Conservation (phyloP, 2,888 invertebrate genomes). For the Idaea straminata region DNA sequence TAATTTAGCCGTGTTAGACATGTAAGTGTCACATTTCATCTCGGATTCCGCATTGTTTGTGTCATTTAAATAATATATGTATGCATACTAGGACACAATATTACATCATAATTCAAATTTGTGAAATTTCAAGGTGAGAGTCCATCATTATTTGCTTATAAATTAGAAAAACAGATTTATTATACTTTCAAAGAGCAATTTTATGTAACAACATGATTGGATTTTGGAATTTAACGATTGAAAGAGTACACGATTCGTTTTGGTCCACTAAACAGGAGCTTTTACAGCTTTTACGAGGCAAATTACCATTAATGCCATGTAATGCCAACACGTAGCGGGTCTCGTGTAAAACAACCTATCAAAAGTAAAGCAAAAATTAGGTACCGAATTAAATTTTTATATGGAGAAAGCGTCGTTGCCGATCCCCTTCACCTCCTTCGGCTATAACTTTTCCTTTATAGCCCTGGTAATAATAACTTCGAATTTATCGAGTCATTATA, state of each 20-base stretch:
- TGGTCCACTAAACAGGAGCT: conserved; percentile 3
- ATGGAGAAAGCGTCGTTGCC: conserved; percentile 33
- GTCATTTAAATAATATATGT: neutral
- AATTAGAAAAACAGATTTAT: neutral
- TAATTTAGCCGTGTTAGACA: conserved; percentile 15
- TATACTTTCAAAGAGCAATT: conserved; percentile 3
- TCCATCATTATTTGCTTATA: neutral
- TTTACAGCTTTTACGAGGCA: conserved; percentile 20
- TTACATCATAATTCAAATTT: conserved; percentile 10
- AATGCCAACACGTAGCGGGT: conserved; percentile 24
- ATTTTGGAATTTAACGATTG: conserved; percentile 2
- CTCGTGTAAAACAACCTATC: conserved; percentile 41
- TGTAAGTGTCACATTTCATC: conserved; percentile 18
- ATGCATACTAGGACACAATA: conserved; percentile 6
- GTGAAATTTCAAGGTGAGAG: conserved; percentile 10
- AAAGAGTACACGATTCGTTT: neutral
- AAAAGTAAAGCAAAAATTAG: conserved; percentile 46
- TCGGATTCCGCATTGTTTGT: conserved; percentile 17
- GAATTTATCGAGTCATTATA: conserved; percentile 48
- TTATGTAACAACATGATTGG: conserved; percentile 11
- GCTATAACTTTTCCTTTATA: conserved; percentile 42
- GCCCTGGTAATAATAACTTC: conserved; percentile 33
- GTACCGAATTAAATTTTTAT: conserved; percentile 45
- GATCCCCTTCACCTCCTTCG: conserved; percentile 24
- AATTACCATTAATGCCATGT: conserved; percentile 24